phyloP scores from a whole-genome alignment of 2,113 vertebrate species.

The Burhinus oedicnemus region DNA sequence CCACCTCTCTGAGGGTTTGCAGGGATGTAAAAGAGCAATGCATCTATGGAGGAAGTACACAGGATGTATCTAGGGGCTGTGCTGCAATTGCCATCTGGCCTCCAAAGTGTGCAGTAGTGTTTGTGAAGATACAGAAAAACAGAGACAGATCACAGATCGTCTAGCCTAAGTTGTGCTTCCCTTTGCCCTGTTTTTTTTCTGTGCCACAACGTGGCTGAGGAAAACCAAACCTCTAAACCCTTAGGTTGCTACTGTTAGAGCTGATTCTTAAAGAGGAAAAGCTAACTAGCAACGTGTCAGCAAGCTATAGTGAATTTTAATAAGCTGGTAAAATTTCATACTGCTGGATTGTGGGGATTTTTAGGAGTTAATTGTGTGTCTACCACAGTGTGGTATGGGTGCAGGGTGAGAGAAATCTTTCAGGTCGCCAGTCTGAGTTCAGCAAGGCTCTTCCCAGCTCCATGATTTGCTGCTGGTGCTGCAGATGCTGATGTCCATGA shows the following conservation, averaged over 20 bases:
- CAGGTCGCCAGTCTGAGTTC: background rate
- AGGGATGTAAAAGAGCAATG: background rate
- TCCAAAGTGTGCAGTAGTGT: background rate
- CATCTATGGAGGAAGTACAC: background rate
- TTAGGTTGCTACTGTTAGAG: background rate
- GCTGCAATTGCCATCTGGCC: background rate
- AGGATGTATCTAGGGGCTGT: background rate
- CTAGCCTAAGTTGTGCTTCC: background rate
- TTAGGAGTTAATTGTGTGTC: background rate
- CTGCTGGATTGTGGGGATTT: background rate
- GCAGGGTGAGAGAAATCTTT: background rate
- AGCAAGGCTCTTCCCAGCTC: background rate
- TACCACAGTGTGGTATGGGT: background rate
- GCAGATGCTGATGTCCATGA: background rate
- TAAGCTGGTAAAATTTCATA: background rate
- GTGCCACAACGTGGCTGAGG: background rate
- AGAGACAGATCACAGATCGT: background rate
- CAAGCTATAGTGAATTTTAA: background rate
- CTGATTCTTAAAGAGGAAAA: background rate
- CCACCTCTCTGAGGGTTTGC: background rate
- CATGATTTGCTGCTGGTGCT: background rate
- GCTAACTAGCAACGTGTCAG: background rate
- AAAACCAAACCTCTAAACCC: background rate
- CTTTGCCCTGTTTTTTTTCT: background rate
- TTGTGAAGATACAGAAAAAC: background rate